These are phyloP conservation scores for Patiria miniata DNA, from an alignment of 35 echinoderm and acorn worm genomes.

Conservation along the genomic window DNA sequence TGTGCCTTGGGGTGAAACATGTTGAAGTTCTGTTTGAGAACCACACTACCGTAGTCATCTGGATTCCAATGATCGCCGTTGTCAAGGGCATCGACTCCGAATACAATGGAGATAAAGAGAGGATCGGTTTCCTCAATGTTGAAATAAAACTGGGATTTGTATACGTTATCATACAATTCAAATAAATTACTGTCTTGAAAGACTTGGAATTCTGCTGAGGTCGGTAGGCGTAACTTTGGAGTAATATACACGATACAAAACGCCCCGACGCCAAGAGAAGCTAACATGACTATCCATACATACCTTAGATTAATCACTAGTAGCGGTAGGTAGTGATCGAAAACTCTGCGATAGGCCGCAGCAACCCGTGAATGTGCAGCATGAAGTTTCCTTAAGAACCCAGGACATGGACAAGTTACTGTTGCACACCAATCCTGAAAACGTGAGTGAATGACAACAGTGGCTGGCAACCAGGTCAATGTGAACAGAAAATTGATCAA, in stretches of 20 bases:
- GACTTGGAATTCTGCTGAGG: conserved; percentile 52
- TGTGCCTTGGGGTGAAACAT: conserved; percentile 45
- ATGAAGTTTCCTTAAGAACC: not conserved
- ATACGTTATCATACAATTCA: conserved; percentile 56
- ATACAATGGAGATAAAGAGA: conserved; percentile 26
- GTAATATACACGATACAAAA: conserved; percentile 52
- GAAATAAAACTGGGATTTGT: conserved; percentile 51
- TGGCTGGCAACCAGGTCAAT: conserved; percentile 84
- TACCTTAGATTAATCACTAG: conserved; percentile 49
- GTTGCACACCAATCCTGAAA: conserved; percentile 35
- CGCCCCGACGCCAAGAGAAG: conserved; percentile 36
- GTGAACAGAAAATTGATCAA: conserved; percentile 81
- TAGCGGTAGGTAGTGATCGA: conserved; percentile 39
- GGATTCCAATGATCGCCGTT: conserved; percentile 71
- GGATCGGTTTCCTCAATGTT: conserved; percentile 22
- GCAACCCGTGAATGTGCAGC: not conserved
- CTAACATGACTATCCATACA: conserved; percentile 59
- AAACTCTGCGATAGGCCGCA: conserved; percentile 20
- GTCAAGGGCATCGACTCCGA: conserved; percentile 48
- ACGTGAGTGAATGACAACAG: conserved; percentile 75
- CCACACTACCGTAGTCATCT: conserved; percentile 15
- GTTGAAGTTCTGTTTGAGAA: conserved; percentile 41
- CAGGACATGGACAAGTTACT: not conserved
- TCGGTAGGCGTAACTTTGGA: conserved; percentile 51
- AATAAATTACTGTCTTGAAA: conserved; percentile 53